Conservation (phyloP, 53 echinoderm and acorn worm genomes). For the Echinometra lucunter region DNA sequence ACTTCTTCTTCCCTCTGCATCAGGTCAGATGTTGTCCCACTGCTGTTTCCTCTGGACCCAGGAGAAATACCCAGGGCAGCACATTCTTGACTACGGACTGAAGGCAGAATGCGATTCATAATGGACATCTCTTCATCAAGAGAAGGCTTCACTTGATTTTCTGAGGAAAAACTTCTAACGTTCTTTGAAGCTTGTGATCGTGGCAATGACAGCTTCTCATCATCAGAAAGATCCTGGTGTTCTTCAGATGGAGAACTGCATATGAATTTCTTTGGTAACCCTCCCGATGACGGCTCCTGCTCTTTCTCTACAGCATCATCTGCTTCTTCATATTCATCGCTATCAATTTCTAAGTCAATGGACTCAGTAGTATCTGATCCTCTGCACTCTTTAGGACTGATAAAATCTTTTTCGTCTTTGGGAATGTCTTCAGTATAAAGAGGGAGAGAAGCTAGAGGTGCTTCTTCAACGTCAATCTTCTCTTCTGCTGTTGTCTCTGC, state of each 20-base stretch:
- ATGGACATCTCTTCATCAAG: slow-evolving; percentile 66
- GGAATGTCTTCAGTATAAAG: slow-evolving; percentile 58
- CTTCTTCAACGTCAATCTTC: neutral
- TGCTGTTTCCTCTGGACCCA: neutral
- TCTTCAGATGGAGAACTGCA: neutral
- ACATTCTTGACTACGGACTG: slow-evolving; percentile 6
- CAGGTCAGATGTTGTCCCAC: neutral
- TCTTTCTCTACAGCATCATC: slow-evolving; percentile 22
- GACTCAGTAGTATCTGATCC: slow-evolving; percentile 82
- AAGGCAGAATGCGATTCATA: slow-evolving; percentile 50
- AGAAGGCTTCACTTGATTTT: neutral
- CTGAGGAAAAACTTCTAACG: neutral
- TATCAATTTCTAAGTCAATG: slow-evolving; percentile 78
- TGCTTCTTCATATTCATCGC: slow-evolving; percentile 69
- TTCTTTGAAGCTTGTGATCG: no score
- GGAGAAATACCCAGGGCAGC: slow-evolving; percentile 15
- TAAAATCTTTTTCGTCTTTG: neutral
- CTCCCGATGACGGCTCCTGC: neutral
- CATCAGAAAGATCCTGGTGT: slow-evolving; percentile 7
- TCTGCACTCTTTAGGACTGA: slow-evolving; percentile 12
- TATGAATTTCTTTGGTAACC: neutral
- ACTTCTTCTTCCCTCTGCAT: neutral
- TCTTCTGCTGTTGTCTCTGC: neutral
- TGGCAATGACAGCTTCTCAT: slow-evolving; percentile 62
- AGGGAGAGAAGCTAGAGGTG: neutral